Evolutionary conservation across 2,113 vertebrate genomes (phyloP).

Genomic region (Sclerurus mexicanus): DNA sequence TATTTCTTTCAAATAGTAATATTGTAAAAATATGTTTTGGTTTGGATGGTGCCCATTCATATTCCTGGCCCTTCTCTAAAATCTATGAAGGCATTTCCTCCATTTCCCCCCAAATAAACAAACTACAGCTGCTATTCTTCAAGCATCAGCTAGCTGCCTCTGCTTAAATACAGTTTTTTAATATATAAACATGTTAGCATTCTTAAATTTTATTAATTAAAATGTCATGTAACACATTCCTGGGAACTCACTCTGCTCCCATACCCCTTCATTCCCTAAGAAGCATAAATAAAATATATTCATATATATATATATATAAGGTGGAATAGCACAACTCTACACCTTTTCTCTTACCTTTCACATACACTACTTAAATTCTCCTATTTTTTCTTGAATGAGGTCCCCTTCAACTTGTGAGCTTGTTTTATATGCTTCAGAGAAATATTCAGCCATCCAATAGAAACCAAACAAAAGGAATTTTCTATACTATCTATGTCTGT

Average conservation of each 20-base stretch:
- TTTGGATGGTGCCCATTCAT: not conserved
- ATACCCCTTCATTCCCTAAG: not conserved
- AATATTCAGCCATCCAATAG: not conserved
- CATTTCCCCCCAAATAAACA: not conserved
- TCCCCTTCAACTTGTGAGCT: not conserved
- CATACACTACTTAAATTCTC: not conserved
- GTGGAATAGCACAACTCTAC: not conserved
- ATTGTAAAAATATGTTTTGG: not conserved
- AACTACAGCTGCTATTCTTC: not conserved
- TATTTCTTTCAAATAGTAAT: not conserved
- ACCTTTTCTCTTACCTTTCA: not conserved
- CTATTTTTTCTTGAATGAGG: not conserved
- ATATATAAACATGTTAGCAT: not conserved
- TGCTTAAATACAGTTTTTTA: not conserved
- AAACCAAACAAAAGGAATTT: not conserved
- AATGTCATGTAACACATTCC: not conserved
- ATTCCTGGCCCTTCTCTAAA: not conserved
- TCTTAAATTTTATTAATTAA: not conserved
- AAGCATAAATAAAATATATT: not conserved
- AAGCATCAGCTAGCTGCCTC: not conserved
- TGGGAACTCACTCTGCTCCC: not conserved
- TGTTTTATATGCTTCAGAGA: not conserved
- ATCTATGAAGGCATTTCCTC: not conserved
- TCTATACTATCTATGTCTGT: not conserved
- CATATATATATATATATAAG: not conserved